Evolutionary conservation across 1,140 invertebrate genomes (phyloP), one percentile per base, ranked within the genome.

Genomic region (Drosophila pachea): DNA sequence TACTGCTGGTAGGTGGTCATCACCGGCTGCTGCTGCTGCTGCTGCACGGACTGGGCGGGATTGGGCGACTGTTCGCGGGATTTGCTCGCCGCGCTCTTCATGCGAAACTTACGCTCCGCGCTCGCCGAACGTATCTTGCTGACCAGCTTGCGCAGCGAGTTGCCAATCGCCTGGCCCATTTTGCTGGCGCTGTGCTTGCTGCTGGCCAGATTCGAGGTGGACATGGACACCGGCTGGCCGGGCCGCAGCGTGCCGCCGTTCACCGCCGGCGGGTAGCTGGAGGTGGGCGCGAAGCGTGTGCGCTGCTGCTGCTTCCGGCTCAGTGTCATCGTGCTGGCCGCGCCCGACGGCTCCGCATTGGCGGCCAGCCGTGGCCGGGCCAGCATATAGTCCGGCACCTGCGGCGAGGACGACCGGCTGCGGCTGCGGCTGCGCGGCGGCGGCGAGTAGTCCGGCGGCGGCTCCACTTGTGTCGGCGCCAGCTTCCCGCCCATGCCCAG

Each of bases 101-200:
- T 91, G 56, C 92, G 92, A 11, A 92, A 91, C 60, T 93, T 93
- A n/a, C 94, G 91, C 86, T 95, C 94, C 0, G 92, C 91, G 59
- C 94, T 94, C 5, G 93, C 93, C 2, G 94, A 95, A 0, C 94
- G 92, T 43, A 95, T 93, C 87, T 95, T 95, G 36, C 94, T 94
- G 4, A 95, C 94, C 52, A 95, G 88, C 78, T 94, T 94, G 49
- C 94, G 91, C 72, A 95, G 93, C 0, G 94, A 95, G 59, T 94
- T 93, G 9, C 93, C 93, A 56, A 92, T 92, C 5, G 91, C 91
- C 7, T 91, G 90, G 2, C 92, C 91, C 48, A 92, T 90, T 7
- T 74, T 89, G 32, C 78, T 74, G 8, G 88, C 88, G 32, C 78
- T 74, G 8, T 88, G 78, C 56, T 90, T 86, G 42, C 74, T 76